phyloP scores from a whole-genome alignment of 2,888 invertebrate genomes.

The Agrochola litura region DNA sequence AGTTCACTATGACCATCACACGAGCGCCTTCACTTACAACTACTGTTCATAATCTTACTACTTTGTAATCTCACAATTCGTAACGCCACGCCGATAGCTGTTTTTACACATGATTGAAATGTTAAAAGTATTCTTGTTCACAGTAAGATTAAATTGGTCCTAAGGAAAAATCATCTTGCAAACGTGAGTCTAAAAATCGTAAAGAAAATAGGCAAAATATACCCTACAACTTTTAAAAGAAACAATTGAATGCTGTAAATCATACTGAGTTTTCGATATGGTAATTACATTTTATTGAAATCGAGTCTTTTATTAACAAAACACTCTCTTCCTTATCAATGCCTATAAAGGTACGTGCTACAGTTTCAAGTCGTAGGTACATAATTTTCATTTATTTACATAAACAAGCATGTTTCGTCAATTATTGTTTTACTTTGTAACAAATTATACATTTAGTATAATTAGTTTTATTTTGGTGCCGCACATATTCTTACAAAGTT shows the following conservation, averaged over 20 bases:
- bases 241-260: not conserved
- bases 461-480: constrained; percentile 6
- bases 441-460: not conserved
- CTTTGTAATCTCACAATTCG: constrained; percentile 74
- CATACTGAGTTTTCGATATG: not conserved
- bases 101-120: constrained; percentile 20
- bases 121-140: not conserved
- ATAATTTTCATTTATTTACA: constrained; percentile 18
- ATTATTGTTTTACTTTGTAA: constrained; percentile 23
- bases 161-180: not conserved
- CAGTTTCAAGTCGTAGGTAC: not conserved
- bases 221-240: not conserved
- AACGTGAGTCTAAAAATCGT: not conserved
- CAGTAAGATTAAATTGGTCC: not conserved
- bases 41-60: constrained; percentile 36
- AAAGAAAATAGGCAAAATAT: not conserved
- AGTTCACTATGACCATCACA: constrained; percentile 45
- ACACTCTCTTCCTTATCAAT: not conserved
- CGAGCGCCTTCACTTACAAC: constrained; percentile 2
- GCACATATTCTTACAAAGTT: not conserved
- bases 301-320: not conserved
- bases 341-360: not conserved
- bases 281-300: not conserved
- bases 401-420: constrained; percentile 20
- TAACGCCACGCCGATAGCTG: constrained; percentile 81